Percentiles rank a stretch among this genome's conserved stretches.
These are phyloP conservation scores for Pholis gunnellus DNA, from an alignment of 2,113 vertebrate species.

Conservation along the genomic window DNA sequence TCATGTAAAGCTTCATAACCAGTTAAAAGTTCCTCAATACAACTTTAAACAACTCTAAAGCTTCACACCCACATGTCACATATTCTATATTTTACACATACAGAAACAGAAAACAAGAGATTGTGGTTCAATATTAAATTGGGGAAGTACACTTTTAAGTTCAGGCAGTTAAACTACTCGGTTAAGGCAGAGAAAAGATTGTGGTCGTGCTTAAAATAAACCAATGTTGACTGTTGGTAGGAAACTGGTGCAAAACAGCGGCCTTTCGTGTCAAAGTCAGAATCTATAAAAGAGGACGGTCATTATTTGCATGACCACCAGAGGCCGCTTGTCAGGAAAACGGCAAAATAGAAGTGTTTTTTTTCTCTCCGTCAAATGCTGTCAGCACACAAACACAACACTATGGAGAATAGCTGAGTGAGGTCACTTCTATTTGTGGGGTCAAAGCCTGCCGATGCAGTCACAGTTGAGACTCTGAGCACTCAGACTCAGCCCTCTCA, in stretches of 20 bases:
- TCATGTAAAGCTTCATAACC: not conserved
- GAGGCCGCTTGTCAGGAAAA: conserved; percentile 9
- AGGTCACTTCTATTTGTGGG: conserved; percentile 54
- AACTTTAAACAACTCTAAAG: not conserved
- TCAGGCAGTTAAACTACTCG: not conserved
- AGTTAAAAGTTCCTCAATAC: not conserved
- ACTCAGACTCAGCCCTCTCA: conserved; percentile 50
- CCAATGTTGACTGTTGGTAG: not conserved
- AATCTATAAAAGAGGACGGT: not conserved
- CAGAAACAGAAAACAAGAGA: not conserved
- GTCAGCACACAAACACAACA: conserved; percentile 19
- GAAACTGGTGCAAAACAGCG: not conserved
- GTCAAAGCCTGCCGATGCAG: conserved; percentile 60
- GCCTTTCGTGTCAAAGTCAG: not conserved
- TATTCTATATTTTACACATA: not conserved
- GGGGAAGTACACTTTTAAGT: not conserved
- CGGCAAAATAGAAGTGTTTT: not conserved
- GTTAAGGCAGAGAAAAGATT: not conserved
- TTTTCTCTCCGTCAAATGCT: conserved; percentile 27
- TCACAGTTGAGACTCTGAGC: conserved; percentile 47
- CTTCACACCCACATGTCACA: not conserved
- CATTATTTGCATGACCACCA: not conserved
- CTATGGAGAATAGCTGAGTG: conserved; percentile 14
- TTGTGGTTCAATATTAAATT: not conserved
- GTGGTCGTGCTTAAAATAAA: not conserved